A percentile compares a stretch with the other conserved stretches of the same genome.
Conservation (phyloP, 1,140 invertebrate species). For the Oedothorax gibbosus region DNA sequence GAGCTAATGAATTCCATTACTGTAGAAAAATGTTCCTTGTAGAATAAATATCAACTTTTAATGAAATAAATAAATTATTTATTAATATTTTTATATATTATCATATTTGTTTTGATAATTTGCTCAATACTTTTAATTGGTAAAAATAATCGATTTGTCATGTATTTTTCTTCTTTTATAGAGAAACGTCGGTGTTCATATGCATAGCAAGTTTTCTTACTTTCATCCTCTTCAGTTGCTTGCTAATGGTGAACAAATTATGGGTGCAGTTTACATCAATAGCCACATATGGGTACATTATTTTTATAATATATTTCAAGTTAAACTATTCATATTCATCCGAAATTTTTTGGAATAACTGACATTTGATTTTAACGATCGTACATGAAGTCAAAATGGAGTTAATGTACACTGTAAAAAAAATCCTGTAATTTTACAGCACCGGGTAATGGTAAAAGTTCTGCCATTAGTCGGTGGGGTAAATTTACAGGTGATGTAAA, state of each 20-base stretch:
- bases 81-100: not conserved
- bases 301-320: too few relatives aligned
- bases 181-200: constrained; percentile 91
- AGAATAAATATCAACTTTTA: not conserved
- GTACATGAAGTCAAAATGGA: too few relatives aligned
- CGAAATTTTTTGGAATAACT: not conserved
- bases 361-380: not conserved
- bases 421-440: too few relatives aligned
- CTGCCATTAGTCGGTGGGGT: too few relatives aligned
- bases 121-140: not conserved
- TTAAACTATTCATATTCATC: not conserved
- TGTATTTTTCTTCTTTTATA: constrained; percentile 76
- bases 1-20: not conserved
- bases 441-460: too few relatives aligned
- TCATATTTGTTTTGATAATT: not conserved
- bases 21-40: too few relatives aligned
- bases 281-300: constrained; percentile 22
- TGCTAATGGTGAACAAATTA: constrained; percentile 70
- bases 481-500: too few relatives aligned
- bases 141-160: not conserved
- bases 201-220: constrained; percentile 76
- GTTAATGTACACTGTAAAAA: too few relatives aligned
- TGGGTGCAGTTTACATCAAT: constrained; percentile 36
- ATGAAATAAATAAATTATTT: not conserved
- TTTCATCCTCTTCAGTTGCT: constrained; percentile 83